A percentile compares a stretch with the other conserved stretches of the same genome.
These are phyloP conservation scores for Neoaliturus tenellus DNA, from an alignment of 2,888 invertebrate species.

Conservation along the genomic window DNA sequence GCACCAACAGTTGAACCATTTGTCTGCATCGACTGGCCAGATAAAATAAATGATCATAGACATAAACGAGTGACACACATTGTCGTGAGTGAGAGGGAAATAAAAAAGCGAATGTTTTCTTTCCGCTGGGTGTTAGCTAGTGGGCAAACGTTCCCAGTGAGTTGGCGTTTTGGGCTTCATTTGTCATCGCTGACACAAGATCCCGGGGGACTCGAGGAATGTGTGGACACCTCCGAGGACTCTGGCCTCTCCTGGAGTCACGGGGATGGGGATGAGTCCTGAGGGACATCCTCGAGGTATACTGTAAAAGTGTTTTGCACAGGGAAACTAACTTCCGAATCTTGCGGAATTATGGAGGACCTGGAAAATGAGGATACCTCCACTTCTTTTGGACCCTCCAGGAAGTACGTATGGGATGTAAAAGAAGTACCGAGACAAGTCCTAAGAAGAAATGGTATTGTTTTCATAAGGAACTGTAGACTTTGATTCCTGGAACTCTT, in stretches of 20 bases:
- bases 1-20: conserved; percentile 32
- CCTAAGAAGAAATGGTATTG: no score
- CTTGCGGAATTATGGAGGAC: no score
- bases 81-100: conserved; percentile 45
- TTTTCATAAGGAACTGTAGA: no score
- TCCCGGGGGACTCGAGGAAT: conserved; percentile 50
- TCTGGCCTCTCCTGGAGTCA: neutral
- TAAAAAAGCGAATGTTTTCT: conserved; percentile 58
- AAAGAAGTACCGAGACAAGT: no score
- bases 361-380: no score
- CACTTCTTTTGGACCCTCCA: no score
- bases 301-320: no score
- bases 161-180: conserved; percentile 56
- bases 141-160: conserved; percentile 58
- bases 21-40: conserved; percentile 48
- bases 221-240: conserved; percentile 27
- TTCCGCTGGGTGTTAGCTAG: conserved; percentile 52
- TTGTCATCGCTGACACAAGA: conserved; percentile 55
- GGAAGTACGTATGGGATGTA: no score
- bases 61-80: conserved; percentile 52
- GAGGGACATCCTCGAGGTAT: neutral
- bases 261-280: neutral
- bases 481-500: no score
- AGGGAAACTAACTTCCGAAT: no score
- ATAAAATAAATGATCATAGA: conserved; percentile 56